Base-by-base conservation (phyloP, 2,888 invertebrate genomes). In the Noctua janthina region DNA sequence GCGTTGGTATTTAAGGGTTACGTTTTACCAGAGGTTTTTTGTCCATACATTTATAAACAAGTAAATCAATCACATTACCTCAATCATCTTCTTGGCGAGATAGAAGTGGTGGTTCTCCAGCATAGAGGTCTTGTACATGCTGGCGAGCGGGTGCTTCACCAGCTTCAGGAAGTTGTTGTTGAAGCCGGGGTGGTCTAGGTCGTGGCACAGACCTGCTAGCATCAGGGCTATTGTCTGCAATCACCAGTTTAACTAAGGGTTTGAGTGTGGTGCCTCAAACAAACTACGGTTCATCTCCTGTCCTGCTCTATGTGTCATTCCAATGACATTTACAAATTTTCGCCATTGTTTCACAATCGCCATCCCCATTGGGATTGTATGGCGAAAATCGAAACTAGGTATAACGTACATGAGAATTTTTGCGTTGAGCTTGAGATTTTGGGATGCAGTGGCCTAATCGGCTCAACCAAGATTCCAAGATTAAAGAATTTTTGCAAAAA, bases 101-200 rank as follows among this genome's bases (percentile, higher is more conserved):
- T 96, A 95, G 88, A 94, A 97, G 88, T 98, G 98, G 88, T 98
- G 97, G 90, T 97, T 96, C 91, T 98, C 98, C 75, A 97, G 93
- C 84, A 96, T 95, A 1, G 98, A 98, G 20, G 96, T 95, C 74
- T 94, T 95, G 93, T 98, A 98, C 92, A 98, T 96, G 76, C 93
- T 92, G 0, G 97, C 93, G 20, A 98, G 93, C 0, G 97, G 96
- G 79, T 98, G 97, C 83, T 97, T 97, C 83, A 96, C 95, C 17
- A 97, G 93, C 78, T 96, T 92, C 8, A 98, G 93, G 93, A 97
- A 98, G 91, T 97, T 97, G 91, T 98, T 98, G 85, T 97, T 98
- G 90, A 94, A 96, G 1, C 98, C 98, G 0, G 97, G 97, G 90
- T 98, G 98, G 93, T 98, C 98, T 71, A 97, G 87, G 92, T 98